Conservation (phyloP, 2,888 invertebrate genomes). For the Athrips mouffetella region DNA sequence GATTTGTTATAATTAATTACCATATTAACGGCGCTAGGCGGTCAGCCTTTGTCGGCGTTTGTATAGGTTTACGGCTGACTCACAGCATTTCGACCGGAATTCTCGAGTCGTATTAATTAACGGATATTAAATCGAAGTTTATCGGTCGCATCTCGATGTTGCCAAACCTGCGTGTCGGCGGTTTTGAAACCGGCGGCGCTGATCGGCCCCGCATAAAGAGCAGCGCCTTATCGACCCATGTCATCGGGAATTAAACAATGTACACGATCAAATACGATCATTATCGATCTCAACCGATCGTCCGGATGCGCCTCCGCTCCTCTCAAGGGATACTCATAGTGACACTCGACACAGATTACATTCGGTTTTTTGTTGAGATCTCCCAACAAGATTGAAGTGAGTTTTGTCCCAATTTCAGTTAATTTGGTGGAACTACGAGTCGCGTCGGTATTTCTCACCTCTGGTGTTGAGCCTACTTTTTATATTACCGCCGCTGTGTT, state of each 20-base stretch:
- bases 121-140: conserved; percentile 76
- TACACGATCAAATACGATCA: conserved; percentile 67
- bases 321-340: conserved; percentile 11
- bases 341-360: conserved; percentile 26
- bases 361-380: conserved; percentile 30
- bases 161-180: conserved; percentile 70
- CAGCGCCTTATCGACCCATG: conserved; percentile 64
- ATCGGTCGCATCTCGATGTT: conserved; percentile 73
- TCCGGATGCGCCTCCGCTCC: conserved; percentile 23
- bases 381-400: conserved; percentile 36
- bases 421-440: conserved; percentile 52
- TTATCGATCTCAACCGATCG: conserved; percentile 42
- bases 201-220: conserved; percentile 52
- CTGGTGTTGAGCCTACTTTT: conserved; percentile 62
- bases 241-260: conserved; percentile 73
- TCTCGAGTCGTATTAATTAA: conserved; percentile 75
- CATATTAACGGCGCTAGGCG: conserved; percentile 72
- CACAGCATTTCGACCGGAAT: conserved; percentile 69
- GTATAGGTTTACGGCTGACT: conserved; percentile 67
- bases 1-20: conserved; percentile 76
- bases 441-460: conserved; percentile 71
- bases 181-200: conserved; percentile 55
- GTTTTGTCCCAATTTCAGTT: conserved; percentile 52
- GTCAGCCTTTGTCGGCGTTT: conserved; percentile 68
- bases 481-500: conserved; percentile 63